phyloP scores from a whole-genome alignment of 2,888 invertebrate species.

The Xanthia togata region DNA sequence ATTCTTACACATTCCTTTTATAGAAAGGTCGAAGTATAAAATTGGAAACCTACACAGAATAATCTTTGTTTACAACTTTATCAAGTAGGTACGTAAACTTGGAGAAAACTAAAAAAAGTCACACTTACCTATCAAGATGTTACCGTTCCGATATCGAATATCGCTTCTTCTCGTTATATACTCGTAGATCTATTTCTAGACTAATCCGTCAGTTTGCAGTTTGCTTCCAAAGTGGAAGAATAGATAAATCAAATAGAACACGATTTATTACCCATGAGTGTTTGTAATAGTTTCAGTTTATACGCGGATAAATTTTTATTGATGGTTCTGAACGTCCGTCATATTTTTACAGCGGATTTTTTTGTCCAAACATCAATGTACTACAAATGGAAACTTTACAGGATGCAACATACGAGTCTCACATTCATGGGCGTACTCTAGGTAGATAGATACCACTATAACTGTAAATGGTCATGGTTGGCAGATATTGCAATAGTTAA shows the following conservation, averaged over 20 bases:
- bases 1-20: too few species aligned
- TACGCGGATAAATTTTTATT: constrained; percentile 38
- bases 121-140: constrained; percentile 30
- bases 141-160: constrained; percentile 19
- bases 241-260: constrained; percentile 53
- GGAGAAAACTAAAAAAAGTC: constrained; percentile 42
- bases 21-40: constrained; percentile 9
- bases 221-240: constrained; percentile 30
- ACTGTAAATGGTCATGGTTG: too few species aligned
- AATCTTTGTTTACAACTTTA: constrained; percentile 36
- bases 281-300: constrained; percentile 53
- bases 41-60: constrained; percentile 22
- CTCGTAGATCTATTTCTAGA: constrained; percentile 24
- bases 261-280: constrained; percentile 44
- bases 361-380: constrained; percentile 15
- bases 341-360: constrained; percentile 22
- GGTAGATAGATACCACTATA: not conserved
- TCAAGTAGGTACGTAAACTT: constrained; percentile 21
- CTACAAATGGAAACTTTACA: not conserved
- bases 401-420: not conserved
- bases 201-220: constrained; percentile 37
- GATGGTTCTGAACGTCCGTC: constrained; percentile 32
- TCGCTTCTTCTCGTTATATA: constrained; percentile 6
- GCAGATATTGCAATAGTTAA: too few species aligned
- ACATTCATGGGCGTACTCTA: not conserved